phyloP scores from a whole-genome alignment of 2,113 vertebrate genomes.

The Hipposideros armiger region DNA sequence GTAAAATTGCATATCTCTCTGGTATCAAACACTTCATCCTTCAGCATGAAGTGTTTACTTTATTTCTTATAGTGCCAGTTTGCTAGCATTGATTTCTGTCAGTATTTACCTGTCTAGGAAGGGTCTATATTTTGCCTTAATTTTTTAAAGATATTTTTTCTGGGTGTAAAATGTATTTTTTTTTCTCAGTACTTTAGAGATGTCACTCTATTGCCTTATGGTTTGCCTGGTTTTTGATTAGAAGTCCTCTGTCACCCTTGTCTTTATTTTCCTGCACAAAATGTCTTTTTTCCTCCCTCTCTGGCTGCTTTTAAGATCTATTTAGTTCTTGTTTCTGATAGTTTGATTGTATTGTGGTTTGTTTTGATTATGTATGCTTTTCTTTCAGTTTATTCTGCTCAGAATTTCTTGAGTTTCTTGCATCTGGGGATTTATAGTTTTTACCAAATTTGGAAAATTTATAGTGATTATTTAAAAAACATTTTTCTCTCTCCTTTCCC shows the following conservation, averaged over 20 bases:
- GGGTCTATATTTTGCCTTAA: not conserved
- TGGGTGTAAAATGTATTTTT: not conserved
- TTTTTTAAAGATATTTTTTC: not conserved
- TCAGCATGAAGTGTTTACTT: not conserved
- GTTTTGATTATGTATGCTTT: not conserved
- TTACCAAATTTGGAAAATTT: not conserved
- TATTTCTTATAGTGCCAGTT: not conserved
- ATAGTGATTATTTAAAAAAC: not conserved
- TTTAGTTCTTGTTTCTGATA: not conserved
- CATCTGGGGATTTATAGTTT: not conserved
- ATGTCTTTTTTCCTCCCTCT: not conserved
- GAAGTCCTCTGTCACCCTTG: not conserved
- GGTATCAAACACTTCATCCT: not conserved
- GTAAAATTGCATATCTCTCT: not conserved
- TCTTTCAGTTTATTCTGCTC: not conserved
- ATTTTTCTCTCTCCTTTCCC: not conserved
- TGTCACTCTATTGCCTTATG: not conserved
- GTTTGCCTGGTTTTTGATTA: not conserved
- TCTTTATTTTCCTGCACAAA: not conserved
- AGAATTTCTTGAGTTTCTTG: slow-evolving; percentile 3
- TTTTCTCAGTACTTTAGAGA: not conserved
- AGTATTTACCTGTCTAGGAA: not conserved
- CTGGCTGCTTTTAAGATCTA: not conserved
- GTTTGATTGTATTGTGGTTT: slow-evolving; percentile 11
- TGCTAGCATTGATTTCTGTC: not conserved